Base-by-base conservation (phyloP, 1,140 invertebrate genomes). In the Cyrtorhinus lividipennis region DNA sequence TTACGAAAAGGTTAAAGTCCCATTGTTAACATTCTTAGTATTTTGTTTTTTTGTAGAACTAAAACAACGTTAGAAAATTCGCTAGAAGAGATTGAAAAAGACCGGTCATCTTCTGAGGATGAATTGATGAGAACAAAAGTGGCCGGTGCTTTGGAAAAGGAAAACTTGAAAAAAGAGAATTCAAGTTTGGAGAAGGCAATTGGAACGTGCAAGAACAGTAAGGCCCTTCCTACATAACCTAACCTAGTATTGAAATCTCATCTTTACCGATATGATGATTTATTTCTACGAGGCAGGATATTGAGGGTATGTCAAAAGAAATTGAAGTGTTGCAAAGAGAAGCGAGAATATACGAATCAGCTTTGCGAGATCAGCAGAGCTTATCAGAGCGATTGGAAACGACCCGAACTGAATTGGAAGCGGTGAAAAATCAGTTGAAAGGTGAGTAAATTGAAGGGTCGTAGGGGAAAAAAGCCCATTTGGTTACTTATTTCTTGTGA, bases 321-420 rank as follows among this genome's bases (percentile, higher is more conserved):
- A 53, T 53, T 8, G 48, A 53, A 53, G 48, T 22, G 48, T 20
- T 53, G 48, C 48, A 22, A 20, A 53, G 48, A 53, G 48, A 53
- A 53, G 48, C 20, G 10, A 53, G 48, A 53, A 53, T 53, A 5
- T 53, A 10, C 3, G 48, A 53, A 20, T 12, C 48, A 22, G 48
- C 48, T 15, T 20, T 53, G 10, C 48, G 48, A 10, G 48, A 53
- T 20, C 48, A 53, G 20, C 48, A 53, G 20, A 53, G 20, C 20
- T 20, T 53, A 20, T 13, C 48, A 15, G 48, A 53, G 48, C 48
- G 48, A 10, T 53, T 53, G 20, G 48, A 53, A 53, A 13, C 48
- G 20, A 53, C 48, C 10, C 8, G 48, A 15, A 5, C 48, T 15
- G 48, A 53, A 53, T 10, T 53, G 20, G 48, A 53, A 53, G 48